Conservation (phyloP, 2,888 invertebrate genomes). For the Netelia melanura region DNA sequence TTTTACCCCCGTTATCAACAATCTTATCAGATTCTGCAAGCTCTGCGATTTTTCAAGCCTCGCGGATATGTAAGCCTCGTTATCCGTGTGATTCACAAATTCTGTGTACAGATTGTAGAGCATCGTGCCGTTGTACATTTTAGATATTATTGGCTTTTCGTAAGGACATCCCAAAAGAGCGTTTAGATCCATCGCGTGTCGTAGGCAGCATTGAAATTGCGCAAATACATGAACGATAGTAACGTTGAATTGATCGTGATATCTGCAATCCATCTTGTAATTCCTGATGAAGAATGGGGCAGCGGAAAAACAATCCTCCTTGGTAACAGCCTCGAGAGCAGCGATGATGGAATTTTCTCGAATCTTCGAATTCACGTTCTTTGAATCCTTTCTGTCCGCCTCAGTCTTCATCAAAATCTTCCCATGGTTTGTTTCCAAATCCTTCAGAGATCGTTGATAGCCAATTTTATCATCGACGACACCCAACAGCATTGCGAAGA, state of each 20-base stretch:
- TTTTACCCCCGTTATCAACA: slow-evolving; percentile 73
- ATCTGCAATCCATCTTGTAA: slow-evolving; percentile 87
- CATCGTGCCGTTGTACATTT: slow-evolving; percentile 91
- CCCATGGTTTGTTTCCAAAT: slow-evolving; percentile 85
- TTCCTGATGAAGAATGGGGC: slow-evolving; percentile 87
- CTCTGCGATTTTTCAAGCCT: slow-evolving; percentile 80
- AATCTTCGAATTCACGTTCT: background rate
- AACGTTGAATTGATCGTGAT: slow-evolving; percentile 86
- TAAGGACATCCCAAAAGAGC: slow-evolving; percentile 88
- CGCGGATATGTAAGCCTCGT: slow-evolving; percentile 85
- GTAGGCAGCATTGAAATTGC: slow-evolving; percentile 89
- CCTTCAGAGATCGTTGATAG: slow-evolving; percentile 85
- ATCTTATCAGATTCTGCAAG: slow-evolving; percentile 78
- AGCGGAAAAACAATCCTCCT: slow-evolving; percentile 87
- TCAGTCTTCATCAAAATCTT: slow-evolving; percentile 82
- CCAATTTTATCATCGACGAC: slow-evolving; percentile 87
- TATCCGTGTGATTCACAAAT: slow-evolving; percentile 87
- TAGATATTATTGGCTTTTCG: slow-evolving; percentile 86
- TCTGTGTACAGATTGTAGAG: slow-evolving; percentile 90
- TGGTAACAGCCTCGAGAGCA: slow-evolving; percentile 86
- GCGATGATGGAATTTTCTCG: slow-evolving; percentile 79
- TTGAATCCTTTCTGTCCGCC: slow-evolving; percentile 47
- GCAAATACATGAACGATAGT: slow-evolving; percentile 88
- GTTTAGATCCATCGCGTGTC: slow-evolving; percentile 88
- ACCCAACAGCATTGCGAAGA: slow-evolving; percentile 87